Evolutionary conservation across 1,140 invertebrate species (phyloP).

Genomic region (Drosophila trapezifrons): DNA sequence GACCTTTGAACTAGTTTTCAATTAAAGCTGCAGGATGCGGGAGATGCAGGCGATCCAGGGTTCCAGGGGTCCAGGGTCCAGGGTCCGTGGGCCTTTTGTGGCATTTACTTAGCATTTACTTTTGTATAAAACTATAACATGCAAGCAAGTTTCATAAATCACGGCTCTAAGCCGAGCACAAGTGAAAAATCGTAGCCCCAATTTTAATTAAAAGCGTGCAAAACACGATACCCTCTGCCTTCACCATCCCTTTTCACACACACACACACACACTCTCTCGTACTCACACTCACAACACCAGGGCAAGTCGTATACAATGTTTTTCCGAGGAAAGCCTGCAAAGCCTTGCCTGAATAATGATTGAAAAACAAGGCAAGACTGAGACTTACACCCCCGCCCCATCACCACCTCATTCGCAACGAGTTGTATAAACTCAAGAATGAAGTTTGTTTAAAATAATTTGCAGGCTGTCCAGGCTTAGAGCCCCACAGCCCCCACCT

Average conservation of each 20-base stretch:
- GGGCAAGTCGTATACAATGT: slow-evolving; percentile 64
- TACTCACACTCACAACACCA: slow-evolving; percentile 24
- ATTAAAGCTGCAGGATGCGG: slow-evolving; percentile 61
- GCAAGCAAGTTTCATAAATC: slow-evolving; percentile 81
- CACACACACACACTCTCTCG: slow-evolving; percentile 16
- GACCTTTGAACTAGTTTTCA: slow-evolving; percentile 79
- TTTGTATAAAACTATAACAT: slow-evolving; percentile 77
- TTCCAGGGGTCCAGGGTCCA: neutral
- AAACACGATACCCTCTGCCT: slow-evolving; percentile 73
- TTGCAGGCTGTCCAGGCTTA: slow-evolving; percentile 75
- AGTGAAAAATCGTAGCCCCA: slow-evolving; percentile 81
- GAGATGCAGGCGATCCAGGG: neutral
- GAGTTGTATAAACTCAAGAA: slow-evolving; percentile 77
- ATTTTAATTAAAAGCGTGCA: slow-evolving; percentile 82
- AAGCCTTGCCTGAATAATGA: slow-evolving; percentile 81
- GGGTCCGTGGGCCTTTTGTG: slow-evolving; percentile 60
- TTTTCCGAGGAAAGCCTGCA: slow-evolving; percentile 68
- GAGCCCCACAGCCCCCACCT: slow-evolving; percentile 1
- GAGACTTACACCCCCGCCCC: slow-evolving; percentile 2
- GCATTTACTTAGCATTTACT: slow-evolving; percentile 80
- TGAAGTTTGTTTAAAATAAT: slow-evolving; percentile 81
- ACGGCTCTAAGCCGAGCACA: slow-evolving; percentile 71
- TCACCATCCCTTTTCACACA: slow-evolving; percentile 16
- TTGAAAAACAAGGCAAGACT: slow-evolving; percentile 75
- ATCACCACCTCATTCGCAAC: slow-evolving; percentile 29